Conservation (phyloP, 2,888 invertebrate species). For the Acronicta leporina region DNA sequence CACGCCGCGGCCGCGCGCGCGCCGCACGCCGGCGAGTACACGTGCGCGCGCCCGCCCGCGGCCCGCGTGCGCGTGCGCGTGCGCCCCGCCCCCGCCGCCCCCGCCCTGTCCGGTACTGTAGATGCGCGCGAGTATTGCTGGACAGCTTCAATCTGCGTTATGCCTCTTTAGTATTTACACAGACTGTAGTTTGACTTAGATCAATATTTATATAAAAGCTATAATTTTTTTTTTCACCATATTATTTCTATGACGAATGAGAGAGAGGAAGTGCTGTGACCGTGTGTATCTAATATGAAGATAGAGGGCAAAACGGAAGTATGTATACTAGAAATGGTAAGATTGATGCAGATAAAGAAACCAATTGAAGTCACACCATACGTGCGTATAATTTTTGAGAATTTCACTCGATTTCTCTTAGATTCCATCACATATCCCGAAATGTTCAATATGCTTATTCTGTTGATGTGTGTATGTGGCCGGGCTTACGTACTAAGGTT, state of each 20-base stretch:
- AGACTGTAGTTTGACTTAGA: conserved; percentile 41
- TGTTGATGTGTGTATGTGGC: too few relatives aligned
- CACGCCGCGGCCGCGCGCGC: conserved; percentile 65
- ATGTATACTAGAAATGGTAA: too few relatives aligned
- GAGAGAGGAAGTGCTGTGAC: not conserved
- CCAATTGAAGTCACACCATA: too few relatives aligned
- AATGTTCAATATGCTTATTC: too few relatives aligned
- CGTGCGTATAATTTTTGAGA: too few relatives aligned
- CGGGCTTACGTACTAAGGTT: too few relatives aligned
- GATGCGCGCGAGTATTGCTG: conserved; percentile 23
- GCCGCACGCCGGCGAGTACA: conserved; percentile 74
- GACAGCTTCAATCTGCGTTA: conserved; percentile 43
- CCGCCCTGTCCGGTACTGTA: conserved; percentile 49
- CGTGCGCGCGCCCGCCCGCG: conserved; percentile 67
- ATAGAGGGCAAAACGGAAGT: too few relatives aligned
- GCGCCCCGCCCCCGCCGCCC: conserved; percentile 42
- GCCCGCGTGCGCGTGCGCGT: conserved; percentile 70
- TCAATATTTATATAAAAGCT: conserved; percentile 17
- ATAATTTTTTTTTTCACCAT: conserved; percentile 7
- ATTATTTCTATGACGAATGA: conserved; percentile 12
- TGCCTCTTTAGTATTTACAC: conserved; percentile 6
- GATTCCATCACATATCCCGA: too few relatives aligned
- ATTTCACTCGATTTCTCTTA: too few relatives aligned
- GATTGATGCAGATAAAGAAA: too few relatives aligned
- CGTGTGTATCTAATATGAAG: too few relatives aligned